A percentile compares a stretch with the other conserved stretches of the same genome.
Evolutionary conservation across 2,113 vertebrate species (phyloP).

Genomic region (Neoarius graeffei): DNA sequence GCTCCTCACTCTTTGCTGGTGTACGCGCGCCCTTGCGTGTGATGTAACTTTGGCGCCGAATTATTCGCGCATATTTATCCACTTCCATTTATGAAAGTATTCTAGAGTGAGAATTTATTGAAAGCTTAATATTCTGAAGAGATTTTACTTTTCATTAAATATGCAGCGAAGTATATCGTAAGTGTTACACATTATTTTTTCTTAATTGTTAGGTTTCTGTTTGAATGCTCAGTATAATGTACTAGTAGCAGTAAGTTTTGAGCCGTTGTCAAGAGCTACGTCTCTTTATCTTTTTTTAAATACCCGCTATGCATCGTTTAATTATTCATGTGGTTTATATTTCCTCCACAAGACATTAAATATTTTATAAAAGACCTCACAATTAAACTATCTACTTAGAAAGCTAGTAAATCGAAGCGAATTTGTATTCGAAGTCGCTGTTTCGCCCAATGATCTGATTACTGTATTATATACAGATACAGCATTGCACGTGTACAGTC

Average conservation of each 20-base stretch:
- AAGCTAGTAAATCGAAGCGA: not conserved
- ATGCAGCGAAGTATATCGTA: constrained; percentile 79
- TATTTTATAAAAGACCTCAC: not conserved
- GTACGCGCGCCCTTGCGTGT: not conserved
- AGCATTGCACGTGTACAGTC: not conserved
- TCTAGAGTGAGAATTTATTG: too few relatives aligned
- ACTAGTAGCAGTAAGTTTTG: not conserved
- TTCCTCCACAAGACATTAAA: not conserved
- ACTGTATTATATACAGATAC: not conserved
- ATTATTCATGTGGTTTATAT: not conserved
- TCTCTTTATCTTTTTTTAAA: not conserved
- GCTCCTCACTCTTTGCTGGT: not conserved
- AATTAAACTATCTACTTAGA: not conserved
- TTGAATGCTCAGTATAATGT: not conserved
- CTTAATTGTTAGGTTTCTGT: not conserved
- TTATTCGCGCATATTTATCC: constrained; percentile 54
- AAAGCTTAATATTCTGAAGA: not conserved
- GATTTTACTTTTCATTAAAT: constrained; percentile 16
- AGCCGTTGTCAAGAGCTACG: not conserved
- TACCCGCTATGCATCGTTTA: not conserved
- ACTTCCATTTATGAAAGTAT: not conserved
- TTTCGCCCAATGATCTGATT: not conserved
- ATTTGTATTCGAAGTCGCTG: not conserved
- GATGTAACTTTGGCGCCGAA: constrained; percentile 70
- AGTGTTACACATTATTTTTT: constrained; percentile 46